phyloP scores from a whole-genome alignment of 2,113 vertebrate species.

The Indicator maculatus region DNA sequence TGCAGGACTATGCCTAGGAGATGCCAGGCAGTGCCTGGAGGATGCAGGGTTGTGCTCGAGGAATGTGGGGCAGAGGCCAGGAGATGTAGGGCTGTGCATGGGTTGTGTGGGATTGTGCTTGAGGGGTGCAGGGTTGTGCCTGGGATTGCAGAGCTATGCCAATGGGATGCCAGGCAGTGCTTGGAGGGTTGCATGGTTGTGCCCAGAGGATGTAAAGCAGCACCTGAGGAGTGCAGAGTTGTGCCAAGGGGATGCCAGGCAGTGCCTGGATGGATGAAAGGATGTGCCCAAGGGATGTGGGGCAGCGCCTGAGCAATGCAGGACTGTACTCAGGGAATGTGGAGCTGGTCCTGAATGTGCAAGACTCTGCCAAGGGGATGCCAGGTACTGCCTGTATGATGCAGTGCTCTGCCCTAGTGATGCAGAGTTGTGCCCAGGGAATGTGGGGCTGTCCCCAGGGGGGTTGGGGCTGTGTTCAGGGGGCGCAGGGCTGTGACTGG shows the following conservation, averaged over 20 bases:
- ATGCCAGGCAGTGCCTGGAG: too few relatives aligned
- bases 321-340: neutral
- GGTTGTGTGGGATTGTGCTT: neutral
- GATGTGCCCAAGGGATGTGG: too few relatives aligned
- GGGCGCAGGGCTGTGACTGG: too few relatives aligned
- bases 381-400: fast-evolving
- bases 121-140: too few relatives aligned
- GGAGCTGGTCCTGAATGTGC: fast-evolving
- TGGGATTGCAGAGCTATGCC: neutral
- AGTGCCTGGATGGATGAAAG: neutral
- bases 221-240: neutral
- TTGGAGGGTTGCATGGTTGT: fast-evolving
- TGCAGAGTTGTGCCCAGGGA: too few relatives aligned
- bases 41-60: neutral
- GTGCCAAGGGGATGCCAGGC: neutral
- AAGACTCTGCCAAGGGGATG: too few relatives aligned
- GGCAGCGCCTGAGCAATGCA: neutral
- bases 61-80: neutral
- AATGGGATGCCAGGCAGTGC: neutral
- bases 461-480: too few relatives aligned
- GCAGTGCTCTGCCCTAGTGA: fast-evolving
- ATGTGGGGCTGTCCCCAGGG: neutral
- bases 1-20: fast-evolving
- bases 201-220: neutral
- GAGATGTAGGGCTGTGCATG: neutral